These are phyloP conservation scores for Lucifuga dentata DNA, from an alignment of 2,113 vertebrate genomes.

Conservation along the genomic window DNA sequence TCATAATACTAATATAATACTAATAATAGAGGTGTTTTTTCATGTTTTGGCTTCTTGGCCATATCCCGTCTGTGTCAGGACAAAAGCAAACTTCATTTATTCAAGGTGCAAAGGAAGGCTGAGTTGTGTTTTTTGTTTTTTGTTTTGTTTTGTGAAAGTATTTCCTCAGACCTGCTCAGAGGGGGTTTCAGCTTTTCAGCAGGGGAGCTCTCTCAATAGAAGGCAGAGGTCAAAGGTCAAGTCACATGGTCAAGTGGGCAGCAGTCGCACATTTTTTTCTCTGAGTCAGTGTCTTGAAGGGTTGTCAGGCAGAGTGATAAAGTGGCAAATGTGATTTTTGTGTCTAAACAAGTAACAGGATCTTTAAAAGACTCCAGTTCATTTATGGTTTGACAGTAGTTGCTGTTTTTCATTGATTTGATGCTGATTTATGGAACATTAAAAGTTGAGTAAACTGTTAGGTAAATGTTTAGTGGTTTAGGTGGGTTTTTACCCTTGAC, in stretches of 20 bases:
- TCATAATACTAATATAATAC: too few species aligned
- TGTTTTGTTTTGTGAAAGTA: too few species aligned
- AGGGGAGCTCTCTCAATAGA: constrained; percentile 46
- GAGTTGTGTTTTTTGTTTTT: too few species aligned
- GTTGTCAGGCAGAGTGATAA: background rate
- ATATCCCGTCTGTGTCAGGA: too few species aligned
- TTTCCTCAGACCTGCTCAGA: constrained; percentile 27
- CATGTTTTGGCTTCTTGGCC: too few species aligned
- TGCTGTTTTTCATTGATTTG: background rate
- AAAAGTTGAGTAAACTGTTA: background rate
- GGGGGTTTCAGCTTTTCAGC: constrained; percentile 15
- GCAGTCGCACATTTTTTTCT: constrained; percentile 13
- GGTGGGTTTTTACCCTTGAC: background rate
- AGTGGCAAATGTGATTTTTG: background rate
- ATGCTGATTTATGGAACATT: too few species aligned
- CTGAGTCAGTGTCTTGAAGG: constrained; percentile 19
- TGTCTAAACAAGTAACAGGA: background rate
- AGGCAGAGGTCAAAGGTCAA: constrained; percentile 57
- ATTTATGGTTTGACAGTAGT: too few species aligned
- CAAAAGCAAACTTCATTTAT: background rate
- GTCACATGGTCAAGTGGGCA: constrained; percentile 67
- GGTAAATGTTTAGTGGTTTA: background rate
- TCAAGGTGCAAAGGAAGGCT: constrained; percentile 14
- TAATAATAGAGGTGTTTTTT: background rate
- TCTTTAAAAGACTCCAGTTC: too few species aligned